phyloP scores from a whole-genome alignment of 2,888 invertebrate species.

The Hybos culiciformis region DNA sequence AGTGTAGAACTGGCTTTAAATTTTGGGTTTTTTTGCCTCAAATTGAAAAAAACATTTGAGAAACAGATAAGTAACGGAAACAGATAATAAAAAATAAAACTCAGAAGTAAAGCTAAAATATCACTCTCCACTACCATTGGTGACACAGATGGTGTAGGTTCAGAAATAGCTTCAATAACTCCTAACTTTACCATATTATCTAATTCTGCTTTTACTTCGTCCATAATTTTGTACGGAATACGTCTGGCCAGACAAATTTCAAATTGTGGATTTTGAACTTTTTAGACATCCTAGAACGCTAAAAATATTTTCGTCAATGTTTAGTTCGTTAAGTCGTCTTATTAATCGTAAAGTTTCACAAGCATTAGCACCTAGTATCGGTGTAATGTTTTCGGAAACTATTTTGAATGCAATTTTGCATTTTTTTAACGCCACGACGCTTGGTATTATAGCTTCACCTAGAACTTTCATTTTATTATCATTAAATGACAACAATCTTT shows the following conservation, averaged over 20 bases:
- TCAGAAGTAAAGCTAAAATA: too few relatives aligned
- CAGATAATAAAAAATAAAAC: too few relatives aligned
- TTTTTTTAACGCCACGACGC: neutral
- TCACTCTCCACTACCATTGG: neutral
- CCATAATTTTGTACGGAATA: neutral
- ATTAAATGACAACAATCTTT: too few relatives aligned
- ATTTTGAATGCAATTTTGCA: neutral
- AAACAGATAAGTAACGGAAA: too few relatives aligned
- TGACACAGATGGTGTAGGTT: slow-evolving; percentile 7
- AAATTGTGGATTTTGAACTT: too few relatives aligned
- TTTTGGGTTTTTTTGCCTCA: too few relatives aligned
- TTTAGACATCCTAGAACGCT: too few relatives aligned
- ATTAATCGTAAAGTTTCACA: neutral
- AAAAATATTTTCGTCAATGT: neutral
- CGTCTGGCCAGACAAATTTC: neutral
- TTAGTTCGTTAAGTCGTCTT: neutral
- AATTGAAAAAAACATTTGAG: too few relatives aligned
- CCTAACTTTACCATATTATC: neutral
- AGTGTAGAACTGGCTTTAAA: too few relatives aligned
- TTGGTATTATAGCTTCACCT: neutral
- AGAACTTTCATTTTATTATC: neutral
- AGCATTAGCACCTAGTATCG: neutral
- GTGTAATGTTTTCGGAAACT: too few relatives aligned
- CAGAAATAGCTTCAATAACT: slow-evolving; percentile 2
- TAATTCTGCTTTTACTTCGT: neutral